phyloP scores from a whole-genome alignment of 1,140 invertebrate genomes.

The Drosophila lini region DNA sequence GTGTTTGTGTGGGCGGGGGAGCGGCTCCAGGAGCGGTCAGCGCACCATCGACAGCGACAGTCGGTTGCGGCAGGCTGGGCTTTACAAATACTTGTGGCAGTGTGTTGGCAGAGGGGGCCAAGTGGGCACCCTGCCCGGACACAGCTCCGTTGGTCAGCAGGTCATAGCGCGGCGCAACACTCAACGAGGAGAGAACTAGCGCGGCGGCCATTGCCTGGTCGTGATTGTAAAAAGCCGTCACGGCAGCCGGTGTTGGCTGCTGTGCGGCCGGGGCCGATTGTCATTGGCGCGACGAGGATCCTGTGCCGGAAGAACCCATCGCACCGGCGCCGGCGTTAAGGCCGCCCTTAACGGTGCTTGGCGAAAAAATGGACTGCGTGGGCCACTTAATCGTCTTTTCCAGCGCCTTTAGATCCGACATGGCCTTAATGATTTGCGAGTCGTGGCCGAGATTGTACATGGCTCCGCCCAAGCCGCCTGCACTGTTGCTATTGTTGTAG shows the following conservation, averaged over 20 bases:
- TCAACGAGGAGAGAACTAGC: constrained; percentile 75
- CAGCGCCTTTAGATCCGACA: constrained; percentile 51
- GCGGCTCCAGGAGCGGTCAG: constrained; percentile 21
- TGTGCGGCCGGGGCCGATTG: constrained; percentile 64
- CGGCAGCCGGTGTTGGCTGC: constrained; percentile 51
- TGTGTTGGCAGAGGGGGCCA: constrained; percentile 48
- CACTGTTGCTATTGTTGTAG: constrained; percentile 52
- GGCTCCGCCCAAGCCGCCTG: background rate
- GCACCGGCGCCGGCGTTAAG: constrained; percentile 8
- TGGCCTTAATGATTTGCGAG: constrained; percentile 53
- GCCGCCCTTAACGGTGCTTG: constrained; percentile 28
- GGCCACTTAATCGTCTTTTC: constrained; percentile 62
- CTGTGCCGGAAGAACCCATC: constrained; percentile 18
- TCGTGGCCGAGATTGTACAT: constrained; percentile 49
- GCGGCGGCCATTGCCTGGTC: constrained; percentile 76
- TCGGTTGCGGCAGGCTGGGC: constrained; percentile 62
- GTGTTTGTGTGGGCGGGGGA: constrained; percentile 48
- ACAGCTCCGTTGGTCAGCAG: constrained; percentile 44
- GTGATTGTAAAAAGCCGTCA: constrained; percentile 79
- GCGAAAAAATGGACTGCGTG: constrained; percentile 9
- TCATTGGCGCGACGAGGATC: constrained; percentile 69
- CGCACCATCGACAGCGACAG: constrained; percentile 23
- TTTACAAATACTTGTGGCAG: constrained; percentile 84
- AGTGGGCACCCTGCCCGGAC: constrained; percentile 20
- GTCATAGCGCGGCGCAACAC: constrained; percentile 62